These are phyloP conservation scores for Drosophila nasuta DNA, from an alignment of 1,140 invertebrate genomes.

Conservation along the genomic window DNA sequence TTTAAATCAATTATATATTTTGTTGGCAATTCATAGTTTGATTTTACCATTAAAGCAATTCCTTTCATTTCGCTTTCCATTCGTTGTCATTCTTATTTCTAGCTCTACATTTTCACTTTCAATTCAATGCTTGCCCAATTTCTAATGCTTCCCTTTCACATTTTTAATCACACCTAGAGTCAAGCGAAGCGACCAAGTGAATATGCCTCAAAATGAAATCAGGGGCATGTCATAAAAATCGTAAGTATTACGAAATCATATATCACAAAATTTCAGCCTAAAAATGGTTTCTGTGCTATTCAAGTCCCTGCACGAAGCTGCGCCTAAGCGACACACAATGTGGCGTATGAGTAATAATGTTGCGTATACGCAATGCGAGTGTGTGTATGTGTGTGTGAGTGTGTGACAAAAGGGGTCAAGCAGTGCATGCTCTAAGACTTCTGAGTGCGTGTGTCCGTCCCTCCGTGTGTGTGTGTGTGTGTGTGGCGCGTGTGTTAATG, in stretches of 20 bases:
- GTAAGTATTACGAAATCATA: constrained; percentile 57
- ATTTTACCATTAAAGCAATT: too few species aligned
- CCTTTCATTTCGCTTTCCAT: too few species aligned
- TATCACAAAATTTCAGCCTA: constrained; percentile 47
- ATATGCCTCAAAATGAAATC: constrained; percentile 6
- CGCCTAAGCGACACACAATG: constrained; percentile 37
- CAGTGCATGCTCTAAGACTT: neutral
- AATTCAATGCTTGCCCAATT: neutral
- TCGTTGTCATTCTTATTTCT: too few species aligned
- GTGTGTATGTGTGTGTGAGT: too few species aligned
- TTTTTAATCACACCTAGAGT: neutral
- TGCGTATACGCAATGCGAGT: constrained; percentile 39
- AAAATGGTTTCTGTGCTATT: constrained; percentile 43
- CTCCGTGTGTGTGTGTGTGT: constrained; percentile 4
- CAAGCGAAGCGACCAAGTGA: neutral
- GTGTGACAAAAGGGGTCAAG: constrained; percentile 36
- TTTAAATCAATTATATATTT: too few species aligned
- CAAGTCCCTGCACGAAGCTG: constrained; percentile 48
- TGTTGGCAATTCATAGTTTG: too few species aligned
- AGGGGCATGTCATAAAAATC: constrained; percentile 36
- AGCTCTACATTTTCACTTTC: neutral
- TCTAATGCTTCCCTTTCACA: neutral
- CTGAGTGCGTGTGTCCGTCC: neutral
- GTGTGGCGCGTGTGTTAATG: constrained; percentile 60
- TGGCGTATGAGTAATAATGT: constrained; percentile 68